A percentile compares a stretch with the other conserved stretches of the same genome.
Conservation (phyloP, 2,113 vertebrate genomes). For the Bujurquina vittata region DNA sequence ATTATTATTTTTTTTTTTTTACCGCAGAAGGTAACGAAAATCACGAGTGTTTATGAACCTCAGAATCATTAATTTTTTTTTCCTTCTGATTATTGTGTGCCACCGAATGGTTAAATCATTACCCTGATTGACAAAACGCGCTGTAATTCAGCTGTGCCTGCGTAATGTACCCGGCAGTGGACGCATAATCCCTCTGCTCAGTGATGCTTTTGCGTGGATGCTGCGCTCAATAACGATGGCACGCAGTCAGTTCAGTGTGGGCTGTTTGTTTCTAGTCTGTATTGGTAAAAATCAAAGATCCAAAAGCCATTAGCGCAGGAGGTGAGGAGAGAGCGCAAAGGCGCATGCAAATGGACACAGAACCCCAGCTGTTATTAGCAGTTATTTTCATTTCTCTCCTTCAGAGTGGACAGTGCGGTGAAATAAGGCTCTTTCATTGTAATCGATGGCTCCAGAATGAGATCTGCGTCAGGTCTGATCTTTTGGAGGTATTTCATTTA, state of each 20-base stretch:
- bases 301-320: conserved; percentile 26
- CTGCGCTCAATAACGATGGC: conserved; percentile 33
- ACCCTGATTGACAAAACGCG: conserved; percentile 5
- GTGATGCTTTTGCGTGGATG: conserved; percentile 23
- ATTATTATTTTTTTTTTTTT: too few relatives aligned
- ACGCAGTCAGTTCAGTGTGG: background rate
- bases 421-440: background rate
- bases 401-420: background rate
- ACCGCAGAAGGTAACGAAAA: background rate
- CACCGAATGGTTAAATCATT: conserved; percentile 24
- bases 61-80: background rate
- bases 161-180: conserved; percentile 22
- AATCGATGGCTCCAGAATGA: fast-evolving
- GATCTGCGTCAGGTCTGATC: background rate
- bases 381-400: background rate
- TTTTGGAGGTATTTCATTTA: background rate
- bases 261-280: conserved; percentile 20
- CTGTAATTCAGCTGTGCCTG: conserved; percentile 1
- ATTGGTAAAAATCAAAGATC: conserved; percentile 27
- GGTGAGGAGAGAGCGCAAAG: background rate
- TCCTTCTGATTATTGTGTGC: background rate
- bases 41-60: background rate
- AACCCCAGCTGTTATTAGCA: background rate
- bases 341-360: background rate
- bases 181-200: conserved; percentile 25